These are phyloP conservation scores for Hyposmocoma kahamanoa DNA, from an alignment of 1,140 invertebrate genomes.

Conservation along the genomic window DNA sequence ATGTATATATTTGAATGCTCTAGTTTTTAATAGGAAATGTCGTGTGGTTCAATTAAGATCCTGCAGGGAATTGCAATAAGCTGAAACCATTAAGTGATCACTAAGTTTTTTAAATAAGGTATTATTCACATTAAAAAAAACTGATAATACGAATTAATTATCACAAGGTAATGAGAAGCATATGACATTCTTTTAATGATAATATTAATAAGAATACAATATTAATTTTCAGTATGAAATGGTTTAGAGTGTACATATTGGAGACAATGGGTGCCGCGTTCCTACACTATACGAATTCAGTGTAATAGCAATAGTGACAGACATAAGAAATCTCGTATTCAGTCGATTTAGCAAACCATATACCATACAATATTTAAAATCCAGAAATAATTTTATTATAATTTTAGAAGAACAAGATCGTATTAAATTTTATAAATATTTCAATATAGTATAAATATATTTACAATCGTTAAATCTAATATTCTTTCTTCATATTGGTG, in stretches of 20 bases:
- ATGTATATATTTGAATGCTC: too few species aligned
- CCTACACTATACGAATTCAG: constrained; percentile 42
- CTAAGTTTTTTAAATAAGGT: too few species aligned
- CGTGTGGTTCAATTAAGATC: too few species aligned
- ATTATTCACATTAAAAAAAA: too few species aligned
- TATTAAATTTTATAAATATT: constrained; percentile 73
- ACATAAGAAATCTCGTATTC: constrained; percentile 27
- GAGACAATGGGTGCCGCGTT: constrained; percentile 40
- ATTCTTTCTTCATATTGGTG: constrained; percentile 68
- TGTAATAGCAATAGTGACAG: constrained; percentile 33
- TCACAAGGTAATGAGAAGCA: too few species aligned
- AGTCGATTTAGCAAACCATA: constrained; percentile 46
- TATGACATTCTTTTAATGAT: too few species aligned
- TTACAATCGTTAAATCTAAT: constrained; percentile 66
- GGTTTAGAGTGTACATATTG: constrained; percentile 24
- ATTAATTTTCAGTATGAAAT: constrained; percentile 36
- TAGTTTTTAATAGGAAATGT: too few species aligned
- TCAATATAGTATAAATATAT: constrained; percentile 72
- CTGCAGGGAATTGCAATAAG: too few species aligned
- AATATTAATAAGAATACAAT: constrained; percentile 30
- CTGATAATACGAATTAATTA: too few species aligned
- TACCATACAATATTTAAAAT: constrained; percentile 42
- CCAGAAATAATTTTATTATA: constrained; percentile 57
- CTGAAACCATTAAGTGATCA: too few species aligned
- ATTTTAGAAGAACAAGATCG: constrained; percentile 67